Evolutionary conservation across 2,113 vertebrate genomes (phyloP).

Genomic region (Crotalus horridus): DNA sequence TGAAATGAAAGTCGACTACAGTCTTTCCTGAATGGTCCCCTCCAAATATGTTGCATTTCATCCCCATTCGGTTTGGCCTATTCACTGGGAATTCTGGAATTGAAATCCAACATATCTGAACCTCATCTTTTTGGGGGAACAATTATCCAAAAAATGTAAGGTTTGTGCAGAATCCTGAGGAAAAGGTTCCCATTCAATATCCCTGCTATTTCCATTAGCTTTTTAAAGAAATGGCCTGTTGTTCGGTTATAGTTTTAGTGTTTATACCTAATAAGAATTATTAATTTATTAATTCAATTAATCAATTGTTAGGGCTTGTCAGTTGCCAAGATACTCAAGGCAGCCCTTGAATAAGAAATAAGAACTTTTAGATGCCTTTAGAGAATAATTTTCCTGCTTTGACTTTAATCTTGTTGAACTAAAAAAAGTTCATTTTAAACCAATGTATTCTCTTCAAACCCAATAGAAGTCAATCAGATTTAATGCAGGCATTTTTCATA

Average conservation of each 20-base stretch:
- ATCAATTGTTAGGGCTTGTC: not conserved
- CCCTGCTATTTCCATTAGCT: rapidly evolving
- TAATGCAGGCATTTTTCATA: not conserved
- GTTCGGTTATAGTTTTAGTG: too few species aligned
- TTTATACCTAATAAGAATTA: rapidly evolving
- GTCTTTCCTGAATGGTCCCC: not conserved
- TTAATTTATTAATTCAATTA: not conserved
- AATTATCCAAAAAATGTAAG: not conserved
- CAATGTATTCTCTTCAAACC: not conserved
- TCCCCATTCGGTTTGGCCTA: not conserved
- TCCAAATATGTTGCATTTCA: not conserved
- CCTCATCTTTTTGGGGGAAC: not conserved
- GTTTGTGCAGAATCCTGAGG: not conserved
- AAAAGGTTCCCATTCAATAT: not conserved
- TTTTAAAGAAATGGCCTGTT: not conserved
- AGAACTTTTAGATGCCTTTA: not conserved
- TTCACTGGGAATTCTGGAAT: not conserved
- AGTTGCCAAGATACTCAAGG: not conserved
- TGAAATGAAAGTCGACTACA: not conserved
- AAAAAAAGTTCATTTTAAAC: not conserved
- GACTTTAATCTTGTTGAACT: not conserved
- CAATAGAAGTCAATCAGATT: not conserved
- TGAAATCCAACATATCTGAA: not conserved
- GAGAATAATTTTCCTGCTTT: not conserved
- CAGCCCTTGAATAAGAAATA: not conserved